Base-by-base conservation (phyloP, 1,140 invertebrate species). In the Drosophila micromelanica region DNA sequence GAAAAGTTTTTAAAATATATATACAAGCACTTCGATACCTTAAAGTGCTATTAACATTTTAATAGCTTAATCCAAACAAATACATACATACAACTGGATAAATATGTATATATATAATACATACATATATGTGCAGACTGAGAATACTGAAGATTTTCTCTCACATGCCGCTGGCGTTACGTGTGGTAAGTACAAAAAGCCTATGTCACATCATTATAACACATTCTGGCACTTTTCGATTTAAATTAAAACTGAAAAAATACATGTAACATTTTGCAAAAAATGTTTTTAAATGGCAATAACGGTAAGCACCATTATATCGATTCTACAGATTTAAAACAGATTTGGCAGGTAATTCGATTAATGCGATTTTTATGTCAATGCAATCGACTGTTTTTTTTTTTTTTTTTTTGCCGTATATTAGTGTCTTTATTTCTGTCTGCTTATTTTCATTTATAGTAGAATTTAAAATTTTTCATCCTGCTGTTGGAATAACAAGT, bases 171-270 rank as follows among this genome's bases (percentile, higher is more conserved):
- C 17, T 46, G 45, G 45, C 45, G 5, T 2, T 23, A 12, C 20
- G 5, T 54, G 32, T 40, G 11, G 37, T 17, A 20, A 55, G 52
- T 9, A 23, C 20, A 55, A 27, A 42, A 40, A 27, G 12, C 37
- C 20, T 40, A 27, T 55, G 12, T 38, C 12, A 5, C 6, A 13
- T 38, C 15, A 30, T 12, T 48, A 30, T 12, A 6, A 30, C n/a
- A 13, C 52, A 55, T 40, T 40, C 8, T n/a, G 20, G 15, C 52
- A 40, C 1, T 30, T n/a, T 12, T 7, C 43, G 11, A 5, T 27
- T 48, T 48, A 27, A 48, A 48, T 48, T 48, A 48, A 27, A 48
- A 48, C 3, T 5, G 13, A 20, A n/a, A 23, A 23, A 23, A 27
- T 5, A 12, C 20, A 0, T 20, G 43, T 17, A 15, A 9, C 15